A percentile compares a stretch with the other conserved stretches of the same genome.
These are phyloP conservation scores for Motacilla tschutschensis DNA, from an alignment of 2,113 vertebrate species.

Conservation along the genomic window DNA sequence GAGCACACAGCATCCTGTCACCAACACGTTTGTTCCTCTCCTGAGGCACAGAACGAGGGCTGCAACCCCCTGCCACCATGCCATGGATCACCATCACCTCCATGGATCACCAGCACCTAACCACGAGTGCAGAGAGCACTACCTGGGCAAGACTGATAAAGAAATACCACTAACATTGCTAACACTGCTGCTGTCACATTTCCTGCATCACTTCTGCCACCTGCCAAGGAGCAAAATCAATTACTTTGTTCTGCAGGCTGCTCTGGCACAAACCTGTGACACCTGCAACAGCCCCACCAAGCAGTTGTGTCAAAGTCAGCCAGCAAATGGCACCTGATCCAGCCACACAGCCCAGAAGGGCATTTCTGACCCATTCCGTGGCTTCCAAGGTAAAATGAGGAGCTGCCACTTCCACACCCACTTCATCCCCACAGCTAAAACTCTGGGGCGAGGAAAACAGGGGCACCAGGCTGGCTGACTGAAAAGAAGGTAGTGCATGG, in stretches of 20 bases:
- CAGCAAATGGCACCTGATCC: fast-evolving
- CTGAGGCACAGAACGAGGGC: neutral
- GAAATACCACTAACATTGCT: fast-evolving
- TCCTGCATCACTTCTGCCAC: neutral
- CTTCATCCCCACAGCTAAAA: neutral
- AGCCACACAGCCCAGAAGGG: neutral
- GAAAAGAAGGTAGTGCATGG: neutral
- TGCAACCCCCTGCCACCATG: fast-evolving
- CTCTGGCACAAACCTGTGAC: neutral
- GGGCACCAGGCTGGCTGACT: fast-evolving
- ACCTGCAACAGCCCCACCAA: neutral
- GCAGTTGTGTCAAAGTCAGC: neutral
- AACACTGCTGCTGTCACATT: neutral
- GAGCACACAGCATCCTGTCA: fast-evolving
- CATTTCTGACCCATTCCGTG: fast-evolving
- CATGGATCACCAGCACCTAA: neutral
- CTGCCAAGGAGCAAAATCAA: neutral
- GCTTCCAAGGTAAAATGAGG: neutral
- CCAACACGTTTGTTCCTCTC: fast-evolving
- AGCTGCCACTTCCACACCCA: neutral
- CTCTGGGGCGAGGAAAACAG: neutral
- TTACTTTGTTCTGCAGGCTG: neutral
- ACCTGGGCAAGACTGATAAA: neutral
- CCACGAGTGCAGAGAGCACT: fast-evolving
- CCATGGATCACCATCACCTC: neutral